These are phyloP conservation scores for Drosophila borealis DNA, from an alignment of 2,888 invertebrate species.

Conservation along the genomic window DNA sequence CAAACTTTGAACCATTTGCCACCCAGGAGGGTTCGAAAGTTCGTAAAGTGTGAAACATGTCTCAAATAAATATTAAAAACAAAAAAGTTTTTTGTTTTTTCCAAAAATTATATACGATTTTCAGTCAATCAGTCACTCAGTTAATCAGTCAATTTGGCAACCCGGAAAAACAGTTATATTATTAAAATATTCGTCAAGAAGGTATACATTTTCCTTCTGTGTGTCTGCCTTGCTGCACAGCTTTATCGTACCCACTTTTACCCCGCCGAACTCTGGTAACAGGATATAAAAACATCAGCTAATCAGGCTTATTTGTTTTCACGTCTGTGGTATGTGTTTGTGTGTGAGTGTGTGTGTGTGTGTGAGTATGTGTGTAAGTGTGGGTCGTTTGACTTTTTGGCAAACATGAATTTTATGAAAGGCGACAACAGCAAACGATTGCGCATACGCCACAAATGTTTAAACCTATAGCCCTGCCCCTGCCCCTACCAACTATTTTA, in stretches of 20 bases:
- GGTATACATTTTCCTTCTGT: neutral
- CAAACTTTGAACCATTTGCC: too few species aligned
- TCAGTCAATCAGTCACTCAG: too few species aligned
- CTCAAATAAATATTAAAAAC: too few species aligned
- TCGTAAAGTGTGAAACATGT: too few species aligned
- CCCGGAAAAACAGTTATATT: too few species aligned
- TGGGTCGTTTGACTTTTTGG: conserved; percentile 67
- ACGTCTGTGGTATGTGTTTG: conserved; percentile 19
- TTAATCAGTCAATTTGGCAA: too few species aligned
- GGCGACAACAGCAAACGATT: conserved; percentile 61
- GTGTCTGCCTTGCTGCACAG: neutral
- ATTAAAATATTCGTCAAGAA: too few species aligned
- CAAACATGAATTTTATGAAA: conserved; percentile 72
- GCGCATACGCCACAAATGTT: conserved; percentile 66
- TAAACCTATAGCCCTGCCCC: conserved; percentile 7
- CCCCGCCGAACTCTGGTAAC: neutral
- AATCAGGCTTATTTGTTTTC: conserved; percentile 76
- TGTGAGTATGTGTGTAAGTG: conserved; percentile 17
- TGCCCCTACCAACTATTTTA: neutral
- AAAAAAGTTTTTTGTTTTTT: too few species aligned
- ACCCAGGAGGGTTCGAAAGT: too few species aligned
- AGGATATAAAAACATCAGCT: conserved; percentile 50
- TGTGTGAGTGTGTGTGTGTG: conserved; percentile 7
- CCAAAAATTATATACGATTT: too few species aligned
- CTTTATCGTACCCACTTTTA: neutral